Percentiles rank a stretch among this genome's conserved stretches.
Conservation (phyloP, 2,797 vertebrate species). For the Notoglanidium macrostoma region DNA sequence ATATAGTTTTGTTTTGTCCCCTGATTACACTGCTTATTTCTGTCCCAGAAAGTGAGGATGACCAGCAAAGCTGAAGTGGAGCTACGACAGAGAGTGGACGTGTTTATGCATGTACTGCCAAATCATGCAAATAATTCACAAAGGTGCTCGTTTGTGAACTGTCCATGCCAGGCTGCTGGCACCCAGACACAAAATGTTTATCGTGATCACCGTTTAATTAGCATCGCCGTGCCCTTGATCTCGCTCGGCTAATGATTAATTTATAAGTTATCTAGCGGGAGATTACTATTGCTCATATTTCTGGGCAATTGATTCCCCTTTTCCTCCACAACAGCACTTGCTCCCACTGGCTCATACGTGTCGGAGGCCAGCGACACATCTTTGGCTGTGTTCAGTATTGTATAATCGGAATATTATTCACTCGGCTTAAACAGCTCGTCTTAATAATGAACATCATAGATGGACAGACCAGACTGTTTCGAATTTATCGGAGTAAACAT, state of each 20-base stretch:
- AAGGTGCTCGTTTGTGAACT: constrained; percentile 25
- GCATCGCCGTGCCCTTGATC: constrained; percentile 48
- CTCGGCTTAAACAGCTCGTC: constrained; percentile 26
- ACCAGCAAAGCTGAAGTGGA: neutral
- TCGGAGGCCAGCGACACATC: constrained; percentile 30
- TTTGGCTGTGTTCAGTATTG: constrained; percentile 29
- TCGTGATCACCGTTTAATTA: constrained; percentile 52
- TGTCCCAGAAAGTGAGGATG: constrained; percentile 1
- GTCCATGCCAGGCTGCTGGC: constrained; percentile 22
- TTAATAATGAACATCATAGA: constrained; percentile 6
- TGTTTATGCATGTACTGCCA: constrained; percentile 16
- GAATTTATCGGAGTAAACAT: neutral
- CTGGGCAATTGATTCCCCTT: constrained; percentile 45
- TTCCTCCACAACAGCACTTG: constrained; percentile 17
- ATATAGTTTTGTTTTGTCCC: neutral
- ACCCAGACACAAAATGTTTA: constrained; percentile 47
- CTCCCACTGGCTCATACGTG: neutral
- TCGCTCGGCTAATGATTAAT: constrained; percentile 50
- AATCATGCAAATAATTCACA: constrained; percentile 30
- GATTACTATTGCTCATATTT: constrained; percentile 52
- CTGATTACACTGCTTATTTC: constrained; percentile 18
- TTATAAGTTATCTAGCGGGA: constrained; percentile 40
- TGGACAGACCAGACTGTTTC: too few species aligned
- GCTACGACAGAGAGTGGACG: neutral
- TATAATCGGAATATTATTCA: constrained; percentile 27